Conservation (phyloP, 2,113 vertebrate species). For the Varanus salvator region DNA sequence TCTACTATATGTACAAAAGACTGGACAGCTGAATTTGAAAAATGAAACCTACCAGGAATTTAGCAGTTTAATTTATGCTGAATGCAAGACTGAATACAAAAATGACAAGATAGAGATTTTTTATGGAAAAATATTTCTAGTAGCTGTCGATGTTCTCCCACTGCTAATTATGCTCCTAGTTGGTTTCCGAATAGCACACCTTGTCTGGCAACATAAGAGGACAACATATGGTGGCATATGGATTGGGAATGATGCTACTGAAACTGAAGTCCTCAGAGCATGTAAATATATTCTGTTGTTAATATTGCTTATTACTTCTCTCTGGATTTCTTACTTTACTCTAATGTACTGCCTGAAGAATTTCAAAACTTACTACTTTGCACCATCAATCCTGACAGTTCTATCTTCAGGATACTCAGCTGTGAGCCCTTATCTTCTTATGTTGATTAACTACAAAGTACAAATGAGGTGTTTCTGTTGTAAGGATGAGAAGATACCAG, state of each 20-base stretch:
- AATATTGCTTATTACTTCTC: slow-evolving; percentile 63
- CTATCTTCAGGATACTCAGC: slow-evolving; percentile 72
- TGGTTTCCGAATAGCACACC: slow-evolving; percentile 57
- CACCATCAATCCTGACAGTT: slow-evolving; percentile 61
- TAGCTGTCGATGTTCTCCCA: slow-evolving; percentile 61
- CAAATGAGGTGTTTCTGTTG: slow-evolving; percentile 62
- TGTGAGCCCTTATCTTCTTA: slow-evolving; percentile 69
- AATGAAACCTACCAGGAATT: slow-evolving; percentile 43
- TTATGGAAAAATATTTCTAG: slow-evolving; percentile 67
- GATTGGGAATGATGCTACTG: slow-evolving; percentile 70
- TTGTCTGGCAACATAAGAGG: slow-evolving; percentile 60
- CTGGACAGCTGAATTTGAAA: background rate
- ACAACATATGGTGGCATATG: slow-evolving; percentile 68
- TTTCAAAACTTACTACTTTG: slow-evolving; percentile 51
- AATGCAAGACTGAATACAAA: slow-evolving; percentile 41
- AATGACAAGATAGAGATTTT: slow-evolving; percentile 58
- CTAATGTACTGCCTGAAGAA: slow-evolving; percentile 63
- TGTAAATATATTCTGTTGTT: slow-evolving; percentile 71
- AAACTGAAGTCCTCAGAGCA: slow-evolving; percentile 67
- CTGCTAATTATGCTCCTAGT: slow-evolving; percentile 62
- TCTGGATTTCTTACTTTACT: slow-evolving; percentile 73
- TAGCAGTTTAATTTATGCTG: slow-evolving; percentile 47
- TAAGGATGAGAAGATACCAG: slow-evolving; percentile 30
- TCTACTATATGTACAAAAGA: slow-evolving; percentile 53
- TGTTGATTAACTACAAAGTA: slow-evolving; percentile 71